Evolutionary conservation across 92 coral and sea anemone genomes (phyloP), one percentile per base, ranked within the genome.

Genomic region (Siderastrea siderea): DNA sequence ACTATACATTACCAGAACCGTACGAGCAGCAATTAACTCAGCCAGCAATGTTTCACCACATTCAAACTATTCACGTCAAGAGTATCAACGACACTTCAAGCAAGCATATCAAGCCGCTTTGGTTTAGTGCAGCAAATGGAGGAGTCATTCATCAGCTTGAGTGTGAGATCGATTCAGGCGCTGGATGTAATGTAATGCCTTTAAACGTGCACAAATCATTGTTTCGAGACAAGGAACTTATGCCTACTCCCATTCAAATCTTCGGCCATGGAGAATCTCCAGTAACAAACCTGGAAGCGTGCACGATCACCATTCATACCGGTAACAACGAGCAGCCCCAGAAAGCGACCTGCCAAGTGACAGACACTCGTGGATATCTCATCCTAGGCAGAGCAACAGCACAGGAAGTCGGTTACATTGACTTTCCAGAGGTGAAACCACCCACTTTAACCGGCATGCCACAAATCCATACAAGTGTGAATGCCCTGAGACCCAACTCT

Each of bases 371-470:
- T 49, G 54, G 75, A 47, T 80, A 67, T n/a, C 54, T 68, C 38
- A 68, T 81, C 85, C 68, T 55, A 16, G 77, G 77, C 53, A 81
- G 77, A 81, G 74, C 17, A 54, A 81, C 85, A 14, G 85, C 77
- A 6, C 76, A 68, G 50, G 51, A 81, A 54, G 76, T 81, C 6
- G 77, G 65, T 5, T 81, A 68, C 76, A 43, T 69, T 68, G 76
- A 16, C 74, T 81, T 81, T 58, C 85, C 85, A 70, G 77, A 50
- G 62, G 66, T 81, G 45, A 68, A 7, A 1, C 68, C 77, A 43
- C 77, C 77, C 19, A 4, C 77, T 3, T 58, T 68, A 81, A 57
- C 68, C 68, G 4, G 46, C 68, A 46, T 50, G 4, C 77, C 85
- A 38, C 68, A 68, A 68, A 53, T 68, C 62, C 85, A 81, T 53